A percentile compares a stretch with the other conserved stretches of the same genome.
Evolutionary conservation across 1,140 invertebrate genomes (phyloP).

Genomic region (Apis florea): DNA sequence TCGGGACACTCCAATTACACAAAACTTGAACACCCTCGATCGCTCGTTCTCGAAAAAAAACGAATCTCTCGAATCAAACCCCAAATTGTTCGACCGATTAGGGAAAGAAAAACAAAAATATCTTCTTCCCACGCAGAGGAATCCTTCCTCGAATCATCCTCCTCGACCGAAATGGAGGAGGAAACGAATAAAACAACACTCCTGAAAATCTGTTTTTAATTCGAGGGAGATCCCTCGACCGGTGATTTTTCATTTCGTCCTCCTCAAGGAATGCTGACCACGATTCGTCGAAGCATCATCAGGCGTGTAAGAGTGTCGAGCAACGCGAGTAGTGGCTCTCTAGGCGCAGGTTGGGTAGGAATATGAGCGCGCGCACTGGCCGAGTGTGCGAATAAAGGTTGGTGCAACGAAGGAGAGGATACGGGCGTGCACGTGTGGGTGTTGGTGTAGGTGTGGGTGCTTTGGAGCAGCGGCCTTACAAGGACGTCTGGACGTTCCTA

Average conservation of each 20-base stretch:
- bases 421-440: slow-evolving; percentile 12
- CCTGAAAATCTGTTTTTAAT: background rate
- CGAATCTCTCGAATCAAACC: too few relatives aligned
- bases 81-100: too few relatives aligned
- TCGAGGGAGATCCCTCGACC: background rate
- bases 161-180: background rate
- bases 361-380: slow-evolving; percentile 17
- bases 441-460: slow-evolving; percentile 54
- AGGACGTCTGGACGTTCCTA: slow-evolving; percentile 60
- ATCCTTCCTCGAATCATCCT: background rate
- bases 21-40: too few relatives aligned
- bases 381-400: slow-evolving; percentile 38
- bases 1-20: too few relatives aligned
- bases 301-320: background rate
- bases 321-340: slow-evolving; percentile 21
- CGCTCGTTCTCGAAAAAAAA: too few relatives aligned
- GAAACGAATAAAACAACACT: background rate
- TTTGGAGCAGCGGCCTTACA: slow-evolving; percentile 65
- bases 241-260: background rate
- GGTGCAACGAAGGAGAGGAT: slow-evolving; percentile 15
- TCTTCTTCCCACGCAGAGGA: background rate
- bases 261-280: slow-evolving; percentile 26
- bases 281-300: slow-evolving; percentile 31
- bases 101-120: too few relatives aligned
- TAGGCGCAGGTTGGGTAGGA: slow-evolving; percentile 31